Evolutionary conservation across 2,113 vertebrate genomes (phyloP).

Genomic region (Pseudopipra pipra): DNA sequence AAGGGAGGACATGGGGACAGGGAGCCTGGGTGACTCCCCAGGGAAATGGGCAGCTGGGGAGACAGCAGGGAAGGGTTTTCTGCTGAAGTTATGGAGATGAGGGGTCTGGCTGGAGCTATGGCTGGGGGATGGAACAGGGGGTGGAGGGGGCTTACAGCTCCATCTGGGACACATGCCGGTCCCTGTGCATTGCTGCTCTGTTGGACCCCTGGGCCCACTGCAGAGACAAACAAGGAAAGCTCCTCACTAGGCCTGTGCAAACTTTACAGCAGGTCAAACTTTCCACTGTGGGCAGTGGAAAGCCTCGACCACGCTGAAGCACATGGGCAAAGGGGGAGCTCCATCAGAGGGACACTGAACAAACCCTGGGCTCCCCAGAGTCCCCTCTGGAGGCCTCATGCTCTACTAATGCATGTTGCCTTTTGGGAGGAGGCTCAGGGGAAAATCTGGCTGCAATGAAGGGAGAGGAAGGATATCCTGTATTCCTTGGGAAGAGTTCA

Average conservation of each 20-base stretch:
- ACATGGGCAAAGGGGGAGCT: accelerated
- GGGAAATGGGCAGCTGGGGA: not conserved
- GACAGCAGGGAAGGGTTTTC: not conserved
- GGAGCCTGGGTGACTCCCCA: not conserved
- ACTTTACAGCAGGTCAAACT: not conserved
- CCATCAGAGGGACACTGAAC: not conserved
- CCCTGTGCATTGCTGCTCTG: not conserved
- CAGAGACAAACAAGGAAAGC: not conserved
- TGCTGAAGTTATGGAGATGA: not conserved
- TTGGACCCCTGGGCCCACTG: not conserved
- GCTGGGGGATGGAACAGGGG: not conserved
- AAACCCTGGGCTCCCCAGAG: not conserved
- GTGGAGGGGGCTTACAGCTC: not conserved
- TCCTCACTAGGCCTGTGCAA: accelerated
- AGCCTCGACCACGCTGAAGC: not conserved
- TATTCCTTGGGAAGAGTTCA: not conserved
- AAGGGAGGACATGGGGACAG: not conserved
- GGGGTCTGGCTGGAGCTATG: not conserved
- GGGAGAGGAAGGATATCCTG: not conserved
- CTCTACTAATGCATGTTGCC: not conserved
- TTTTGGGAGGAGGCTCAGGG: not conserved
- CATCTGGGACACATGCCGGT: accelerated
- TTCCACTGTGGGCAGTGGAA: not conserved
- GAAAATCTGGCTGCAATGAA: not conserved
- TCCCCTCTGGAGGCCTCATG: not conserved